A percentile compares a stretch with the other conserved stretches of the same genome.
These are phyloP conservation scores for Drosophila truncata DNA, from an alignment of 1,140 invertebrate species.

Conservation along the genomic window DNA sequence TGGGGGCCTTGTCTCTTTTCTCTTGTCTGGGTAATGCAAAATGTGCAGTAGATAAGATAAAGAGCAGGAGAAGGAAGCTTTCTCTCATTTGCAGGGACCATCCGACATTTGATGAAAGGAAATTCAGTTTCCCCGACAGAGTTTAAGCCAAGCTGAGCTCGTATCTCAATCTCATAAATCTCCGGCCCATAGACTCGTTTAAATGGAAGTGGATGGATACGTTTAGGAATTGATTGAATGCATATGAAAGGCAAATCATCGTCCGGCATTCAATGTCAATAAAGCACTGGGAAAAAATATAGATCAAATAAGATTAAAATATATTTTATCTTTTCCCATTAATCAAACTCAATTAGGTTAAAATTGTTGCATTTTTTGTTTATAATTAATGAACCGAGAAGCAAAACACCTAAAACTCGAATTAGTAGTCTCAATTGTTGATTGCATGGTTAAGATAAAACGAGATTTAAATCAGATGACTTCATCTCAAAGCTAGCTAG, in stretches of 20 bases:
- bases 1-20: background rate
- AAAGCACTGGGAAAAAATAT: slow-evolving; percentile 13
- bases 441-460: slow-evolving; percentile 14
- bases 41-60: slow-evolving; percentile 20
- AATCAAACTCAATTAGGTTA: slow-evolving; percentile 8
- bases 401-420: slow-evolving; percentile 16
- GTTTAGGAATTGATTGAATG: slow-evolving; percentile 71
- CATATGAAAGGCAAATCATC: slow-evolving; percentile 64
- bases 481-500: background rate
- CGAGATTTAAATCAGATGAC: slow-evolving; percentile 18
- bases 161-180: slow-evolving; percentile 38
- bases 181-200: slow-evolving; percentile 14
- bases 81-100: slow-evolving; percentile 23
- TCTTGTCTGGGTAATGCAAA: slow-evolving; percentile 22
- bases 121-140: slow-evolving; percentile 20
- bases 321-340: background rate
- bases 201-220: slow-evolving; percentile 36
- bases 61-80: background rate
- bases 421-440: slow-evolving; percentile 19
- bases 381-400: slow-evolving; percentile 21
- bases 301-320: background rate
- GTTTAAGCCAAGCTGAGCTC: slow-evolving; percentile 20
- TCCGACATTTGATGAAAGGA: slow-evolving; percentile 35
- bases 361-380: slow-evolving; percentile 1
- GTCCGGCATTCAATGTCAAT: slow-evolving; percentile 31